These are phyloP conservation scores for Calosoma granatense DNA, from an alignment of 1,140 invertebrate genomes.

Conservation along the genomic window DNA sequence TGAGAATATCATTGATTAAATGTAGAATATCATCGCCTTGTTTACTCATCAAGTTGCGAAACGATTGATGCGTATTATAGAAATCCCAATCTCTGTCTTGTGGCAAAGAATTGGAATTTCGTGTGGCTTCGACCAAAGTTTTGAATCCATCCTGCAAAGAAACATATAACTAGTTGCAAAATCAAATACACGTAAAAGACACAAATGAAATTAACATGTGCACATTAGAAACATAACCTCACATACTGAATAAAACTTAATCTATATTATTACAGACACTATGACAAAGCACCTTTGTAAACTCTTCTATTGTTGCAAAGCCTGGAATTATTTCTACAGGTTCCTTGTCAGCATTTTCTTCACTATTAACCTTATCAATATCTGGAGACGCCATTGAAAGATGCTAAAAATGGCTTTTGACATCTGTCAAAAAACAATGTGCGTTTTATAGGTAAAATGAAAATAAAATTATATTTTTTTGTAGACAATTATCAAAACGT, in stretches of 20 bases:
- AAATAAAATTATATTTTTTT: too few relatives aligned
- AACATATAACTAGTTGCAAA: slow-evolving; percentile 22
- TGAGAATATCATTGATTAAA: slow-evolving; percentile 46
- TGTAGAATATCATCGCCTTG: slow-evolving; percentile 44
- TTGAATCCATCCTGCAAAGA: slow-evolving; percentile 44
- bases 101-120: slow-evolving; percentile 56
- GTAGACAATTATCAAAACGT: too few relatives aligned
- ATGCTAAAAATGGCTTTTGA: too few relatives aligned
- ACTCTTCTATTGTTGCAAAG: slow-evolving; percentile 24
- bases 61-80: slow-evolving; percentile 59
- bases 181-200: too few relatives aligned
- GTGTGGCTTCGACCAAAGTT: slow-evolving; percentile 50
- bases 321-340: slow-evolving; percentile 19
- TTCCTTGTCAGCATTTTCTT: too few relatives aligned
- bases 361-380: too few relatives aligned
- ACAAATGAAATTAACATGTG: slow-evolving; percentile 1
- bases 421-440: too few relatives aligned
- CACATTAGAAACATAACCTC: slow-evolving; percentile 13
- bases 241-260: slow-evolving; percentile 15
- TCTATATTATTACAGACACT: slow-evolving; percentile 10
- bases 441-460: too few relatives aligned
- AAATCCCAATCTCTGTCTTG: slow-evolving; percentile 55
- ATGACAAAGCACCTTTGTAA: slow-evolving; percentile 23
- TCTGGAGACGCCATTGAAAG: too few relatives aligned
- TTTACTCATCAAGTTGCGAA: slow-evolving; percentile 46